Evolutionary conservation across 2,888 invertebrate genomes (phyloP), one percentile per base, ranked within the genome.

Genomic region (Ptychoptera contaminata): DNA sequence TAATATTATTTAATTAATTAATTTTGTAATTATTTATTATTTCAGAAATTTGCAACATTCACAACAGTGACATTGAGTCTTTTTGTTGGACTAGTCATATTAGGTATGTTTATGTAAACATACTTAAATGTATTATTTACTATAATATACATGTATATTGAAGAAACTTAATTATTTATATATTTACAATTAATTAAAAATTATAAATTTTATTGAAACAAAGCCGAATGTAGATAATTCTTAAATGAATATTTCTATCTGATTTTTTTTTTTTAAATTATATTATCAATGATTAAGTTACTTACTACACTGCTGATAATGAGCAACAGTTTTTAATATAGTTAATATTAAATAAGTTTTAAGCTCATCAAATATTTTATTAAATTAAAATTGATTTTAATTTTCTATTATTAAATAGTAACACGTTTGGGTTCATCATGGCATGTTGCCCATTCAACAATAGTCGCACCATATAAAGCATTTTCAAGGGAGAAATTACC

Each of bases 41-140:
- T 79, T 52, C 80, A 92, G 91, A 82, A 80, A 71, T 82, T 90
- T 67, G 82, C 90, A 58, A 92, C 92, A 55, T 91, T 92, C 69
- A 79, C 83, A 54, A 86, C 86, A 56, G 90, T 92, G 59, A 87
- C 90, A 53, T 74, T 92, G 57, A 91, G 91, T 63, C 76, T 93
- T 51, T 86, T 91, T 66, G 87, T 91, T 55, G 94, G 94, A 63
- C 84, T 88, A 58, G 86, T 87, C 57, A 90, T 93, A 62, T 73
- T 91, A 71, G 82, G 92, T 92, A 70, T 80, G 85, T 70, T 48
- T 54, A 37, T 32, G 2, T 32, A 11, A 32, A 7, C 6, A 37
- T 37, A n/a, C n/a, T n/a, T n/a, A n/a, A n/a, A n/a, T n/a, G n/a
- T n/a, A n/a, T 37, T 14, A 10, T 8, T 15, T 15, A 2, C 2